Conservation (phyloP, 2,797 vertebrate genomes). For the Chromis chromis region DNA sequence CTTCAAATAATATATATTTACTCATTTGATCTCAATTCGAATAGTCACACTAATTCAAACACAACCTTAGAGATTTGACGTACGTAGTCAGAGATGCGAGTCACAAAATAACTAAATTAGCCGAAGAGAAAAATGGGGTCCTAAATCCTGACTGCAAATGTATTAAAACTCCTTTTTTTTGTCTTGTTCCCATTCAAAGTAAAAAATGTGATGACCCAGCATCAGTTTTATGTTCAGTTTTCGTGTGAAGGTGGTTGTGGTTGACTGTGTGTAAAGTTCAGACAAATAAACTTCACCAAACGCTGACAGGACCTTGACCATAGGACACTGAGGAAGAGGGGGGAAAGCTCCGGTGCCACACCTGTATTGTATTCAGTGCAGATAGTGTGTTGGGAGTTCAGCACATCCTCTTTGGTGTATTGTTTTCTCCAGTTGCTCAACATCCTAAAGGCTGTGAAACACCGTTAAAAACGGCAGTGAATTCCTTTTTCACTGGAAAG, state of each 20-base stretch:
- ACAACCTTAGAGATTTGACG: background rate
- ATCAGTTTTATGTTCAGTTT: background rate
- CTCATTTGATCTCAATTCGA: background rate
- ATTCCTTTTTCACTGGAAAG: slow-evolving; percentile 39
- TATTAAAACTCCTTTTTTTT: background rate
- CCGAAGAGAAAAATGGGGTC: background rate
- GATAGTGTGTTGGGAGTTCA: background rate
- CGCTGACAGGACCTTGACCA: slow-evolving; percentile 21
- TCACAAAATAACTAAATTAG: background rate
- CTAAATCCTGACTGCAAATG: background rate
- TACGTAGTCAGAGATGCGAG: background rate
- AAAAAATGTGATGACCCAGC: background rate
- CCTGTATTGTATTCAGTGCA: slow-evolving; percentile 28
- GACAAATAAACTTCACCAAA: background rate
- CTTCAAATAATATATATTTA: too few species aligned
- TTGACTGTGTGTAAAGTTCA: background rate
- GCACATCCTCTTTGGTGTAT: slow-evolving; percentile 54
- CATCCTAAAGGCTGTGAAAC: slow-evolving; percentile 56
- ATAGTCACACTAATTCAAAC: background rate
- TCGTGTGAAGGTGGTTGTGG: background rate
- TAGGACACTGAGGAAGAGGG: background rate
- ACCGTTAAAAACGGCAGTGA: slow-evolving; percentile 49
- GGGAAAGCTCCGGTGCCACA: slow-evolving; percentile 10
- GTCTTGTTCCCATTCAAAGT: background rate
- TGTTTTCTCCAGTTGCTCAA: slow-evolving; percentile 59